Evolutionary conservation across 1,140 invertebrate species (phyloP).

Genomic region (Eurosta solidaginis): DNA sequence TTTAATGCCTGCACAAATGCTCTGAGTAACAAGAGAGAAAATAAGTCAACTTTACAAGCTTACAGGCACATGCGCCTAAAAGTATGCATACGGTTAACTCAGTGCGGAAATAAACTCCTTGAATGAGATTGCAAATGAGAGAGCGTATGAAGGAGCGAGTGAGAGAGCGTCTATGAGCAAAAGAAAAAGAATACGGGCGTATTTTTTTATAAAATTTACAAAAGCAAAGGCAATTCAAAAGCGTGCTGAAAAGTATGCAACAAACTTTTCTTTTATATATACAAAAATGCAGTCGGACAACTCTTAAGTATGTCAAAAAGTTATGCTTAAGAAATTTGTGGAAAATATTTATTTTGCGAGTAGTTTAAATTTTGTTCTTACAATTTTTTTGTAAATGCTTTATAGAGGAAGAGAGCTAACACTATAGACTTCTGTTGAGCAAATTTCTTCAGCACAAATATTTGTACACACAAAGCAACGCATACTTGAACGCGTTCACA

Average conservation of each 20-base stretch:
- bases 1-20: neutral
- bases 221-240: no score
- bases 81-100: neutral
- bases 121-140: neutral
- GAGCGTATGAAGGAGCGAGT: neutral
- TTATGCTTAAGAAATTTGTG: neutral
- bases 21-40: neutral
- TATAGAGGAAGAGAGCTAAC: neutral
- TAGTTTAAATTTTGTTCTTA: neutral
- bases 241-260: neutral
- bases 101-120: neutral
- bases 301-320: conserved; percentile 22
- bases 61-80: neutral
- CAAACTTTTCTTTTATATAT: neutral
- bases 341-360: neutral
- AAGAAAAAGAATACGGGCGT: neutral
- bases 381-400: no score
- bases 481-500: no score
- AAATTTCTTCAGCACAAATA: neutral
- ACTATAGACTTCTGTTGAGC: no score
- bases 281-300: neutral
- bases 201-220: neutral
- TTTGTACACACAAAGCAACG: no score
- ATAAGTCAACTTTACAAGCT: neutral
- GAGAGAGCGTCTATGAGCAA: neutral